Evolutionary conservation across 2,113 vertebrate species (phyloP).

Genomic region (Peromyscus polionotus): DNA sequence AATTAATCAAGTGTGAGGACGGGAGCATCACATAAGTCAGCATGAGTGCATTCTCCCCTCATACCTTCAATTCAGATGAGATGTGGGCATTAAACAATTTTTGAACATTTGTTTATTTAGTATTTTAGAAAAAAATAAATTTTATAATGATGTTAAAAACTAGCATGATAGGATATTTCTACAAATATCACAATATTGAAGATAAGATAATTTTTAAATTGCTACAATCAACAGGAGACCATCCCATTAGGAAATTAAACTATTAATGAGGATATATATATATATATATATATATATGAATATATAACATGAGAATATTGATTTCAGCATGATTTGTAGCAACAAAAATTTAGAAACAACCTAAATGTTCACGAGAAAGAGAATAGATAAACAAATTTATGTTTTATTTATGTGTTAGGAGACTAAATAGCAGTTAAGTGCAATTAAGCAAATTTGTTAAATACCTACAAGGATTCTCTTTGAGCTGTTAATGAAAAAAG

Average conservation of each 20-base stretch:
- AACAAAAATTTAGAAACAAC: background rate
- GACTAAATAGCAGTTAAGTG: background rate
- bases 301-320: background rate
- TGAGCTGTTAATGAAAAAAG: background rate
- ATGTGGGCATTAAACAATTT: background rate
- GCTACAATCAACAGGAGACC: background rate
- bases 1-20: background rate
- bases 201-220: background rate
- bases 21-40: background rate
- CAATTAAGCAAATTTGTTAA: background rate
- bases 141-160: constrained; percentile 13
- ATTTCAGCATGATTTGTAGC: background rate
- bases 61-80: background rate
- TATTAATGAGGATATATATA: background rate
- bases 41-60: background rate
- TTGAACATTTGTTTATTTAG: constrained; percentile 36
- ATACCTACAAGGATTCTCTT: background rate
- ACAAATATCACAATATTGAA: background rate
- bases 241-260: background rate
- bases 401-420: background rate
- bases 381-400: constrained; percentile 4
- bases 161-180: background rate
- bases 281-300: background rate
- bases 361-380: background rate
- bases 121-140: constrained; percentile 17